Base-by-base conservation (phyloP, 2,888 invertebrate species). In the Aphodius sticticus region DNA sequence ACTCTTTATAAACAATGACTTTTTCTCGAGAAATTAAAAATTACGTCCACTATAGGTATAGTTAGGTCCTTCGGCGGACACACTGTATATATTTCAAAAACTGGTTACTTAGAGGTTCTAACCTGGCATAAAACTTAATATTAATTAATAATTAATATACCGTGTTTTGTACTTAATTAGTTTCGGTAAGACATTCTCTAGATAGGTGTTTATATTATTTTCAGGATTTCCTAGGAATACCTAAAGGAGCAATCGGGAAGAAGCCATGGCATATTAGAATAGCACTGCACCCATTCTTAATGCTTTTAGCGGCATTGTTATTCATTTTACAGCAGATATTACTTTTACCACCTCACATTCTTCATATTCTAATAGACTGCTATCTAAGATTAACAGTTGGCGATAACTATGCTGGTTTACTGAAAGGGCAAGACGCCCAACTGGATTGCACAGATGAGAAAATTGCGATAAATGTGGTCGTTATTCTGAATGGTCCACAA, bases 181-280 rank as follows among this genome's bases (percentile, higher is more conserved):
- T 26, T 26, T 3, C 2, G 26, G 3, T 26, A 26, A 26, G 2
- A 26, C 1, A 26, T 26, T 26, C 26, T 26, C 26, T 2, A 26
- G 26, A 26, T 3, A 53, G 7, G 9, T 71, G 16, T 71, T 71
- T 26, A 70, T 70, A 6, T 12, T 74, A 9, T 74, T 74, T 74
- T 74, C 12, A 74, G 74, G 35, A 35, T 35, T 26, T 12, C 35
- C 36, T 74, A n/a, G 36, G 74, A 35, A 74, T 74, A 74, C 36
- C 74, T 36, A 35, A 35, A 26, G 74, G 74, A n/a, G 35, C 35
- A 26, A 6, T 74, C 6, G 6, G 36, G 9, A 6, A 74, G n/a
- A 74, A 74, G 37, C 35, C 74, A n/a, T 35, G 35, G n/a, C 12
- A n/a, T n/a, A 74, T 26, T n/a, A 37, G 74, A 12, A 6, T 74